Evolutionary conservation across 30 jellyfish, hydroid and myxozoan genomes (phyloP).

Genomic region (Hydractinia symbiolongicarpus): DNA sequence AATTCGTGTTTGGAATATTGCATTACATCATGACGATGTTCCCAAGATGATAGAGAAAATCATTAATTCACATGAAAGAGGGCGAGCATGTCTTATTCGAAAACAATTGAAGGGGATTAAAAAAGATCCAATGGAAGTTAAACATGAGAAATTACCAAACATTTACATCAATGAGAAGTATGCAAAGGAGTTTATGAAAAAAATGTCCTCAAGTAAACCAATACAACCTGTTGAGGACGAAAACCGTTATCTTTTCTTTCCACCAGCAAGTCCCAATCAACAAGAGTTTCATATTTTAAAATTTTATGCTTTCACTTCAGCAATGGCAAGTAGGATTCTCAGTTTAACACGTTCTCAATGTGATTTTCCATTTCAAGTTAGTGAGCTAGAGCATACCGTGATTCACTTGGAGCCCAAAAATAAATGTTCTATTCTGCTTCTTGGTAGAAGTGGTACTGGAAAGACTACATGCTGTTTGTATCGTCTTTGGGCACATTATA

Average conservation of each 20-base stretch:
- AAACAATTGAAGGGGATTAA: slow-evolving; percentile 23
- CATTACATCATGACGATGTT: slow-evolving; percentile 44
- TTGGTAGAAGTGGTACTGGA: slow-evolving; percentile 96
- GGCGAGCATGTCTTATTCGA: slow-evolving; percentile 43
- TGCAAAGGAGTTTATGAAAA: neutral
- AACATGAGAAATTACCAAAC: slow-evolving; percentile 1
- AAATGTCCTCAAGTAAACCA: neutral
- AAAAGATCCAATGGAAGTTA: neutral
- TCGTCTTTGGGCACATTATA: slow-evolving; percentile 67
- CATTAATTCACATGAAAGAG: slow-evolving; percentile 50
- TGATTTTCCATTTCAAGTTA: slow-evolving; percentile 75
- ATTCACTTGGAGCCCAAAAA: slow-evolving; percentile 43
- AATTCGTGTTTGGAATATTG: slow-evolving; percentile 75
- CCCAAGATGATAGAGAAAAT: slow-evolving; percentile 44
- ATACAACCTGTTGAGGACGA: slow-evolving; percentile 20
- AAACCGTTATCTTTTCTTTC: slow-evolving; percentile 37
- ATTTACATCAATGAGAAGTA: slow-evolving; percentile 1
- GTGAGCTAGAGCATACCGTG: slow-evolving; percentile 57
- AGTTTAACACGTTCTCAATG: slow-evolving; percentile 12
- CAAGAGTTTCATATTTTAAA: slow-evolving; percentile 53
- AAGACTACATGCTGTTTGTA: slow-evolving; percentile 90
- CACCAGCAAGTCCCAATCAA: slow-evolving; percentile 76
- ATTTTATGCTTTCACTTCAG: slow-evolving; percentile 57
- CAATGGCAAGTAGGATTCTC: slow-evolving; percentile 53
- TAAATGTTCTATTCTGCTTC: slow-evolving; percentile 52